Base-by-base conservation (phyloP, 2,797 vertebrate genomes). In the Megaceryle alcyon region DNA sequence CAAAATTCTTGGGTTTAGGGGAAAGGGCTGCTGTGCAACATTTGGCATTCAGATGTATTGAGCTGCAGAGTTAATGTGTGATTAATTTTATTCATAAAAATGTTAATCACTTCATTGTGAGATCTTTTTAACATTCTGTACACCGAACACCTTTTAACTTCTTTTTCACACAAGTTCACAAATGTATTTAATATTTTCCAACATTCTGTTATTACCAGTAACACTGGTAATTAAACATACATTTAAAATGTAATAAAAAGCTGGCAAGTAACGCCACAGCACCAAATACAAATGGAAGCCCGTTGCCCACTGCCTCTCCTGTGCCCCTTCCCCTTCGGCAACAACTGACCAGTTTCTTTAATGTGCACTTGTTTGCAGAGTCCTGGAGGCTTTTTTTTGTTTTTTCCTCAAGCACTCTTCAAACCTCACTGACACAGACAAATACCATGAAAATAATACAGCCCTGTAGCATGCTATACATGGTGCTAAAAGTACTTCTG, bases 51-150 rank as follows among this genome's bases (percentile, higher is more conserved):
- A 97, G 97, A 97, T 97, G 96, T 96, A 94, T 92, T 93, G 96
- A 94, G 95, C 97, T 75, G 94, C 96, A 90, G 96, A 98, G 96
- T 97, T 98, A 98, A 98, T 97, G 98, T 96, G 96, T 98, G 98
- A 98, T 98, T 98, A 98, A 98, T 98, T 98, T 98, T 98, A 98
- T 98, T 98, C 98, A 98, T 98, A 98, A 98, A 98, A 98, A 98
- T 98, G 98, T 98, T 98, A 98, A 98, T 98, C 97, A 96, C 97
- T 97, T 97, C 98, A 98, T 98, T 98, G 98, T 98, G 98, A 96
- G 97, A 97, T 97, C 97, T 95, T 96, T 96, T 98, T 98, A 98
- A 91, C 97, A 98, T 98, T 98, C 98, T 86, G 91, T 9, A 63
- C 96, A 96, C 96, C 3, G 15, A 94, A 80, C 90, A 97, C 96